phyloP scores from a whole-genome alignment of 2,113 vertebrate genomes.

The Megaptera novaeangliae region DNA sequence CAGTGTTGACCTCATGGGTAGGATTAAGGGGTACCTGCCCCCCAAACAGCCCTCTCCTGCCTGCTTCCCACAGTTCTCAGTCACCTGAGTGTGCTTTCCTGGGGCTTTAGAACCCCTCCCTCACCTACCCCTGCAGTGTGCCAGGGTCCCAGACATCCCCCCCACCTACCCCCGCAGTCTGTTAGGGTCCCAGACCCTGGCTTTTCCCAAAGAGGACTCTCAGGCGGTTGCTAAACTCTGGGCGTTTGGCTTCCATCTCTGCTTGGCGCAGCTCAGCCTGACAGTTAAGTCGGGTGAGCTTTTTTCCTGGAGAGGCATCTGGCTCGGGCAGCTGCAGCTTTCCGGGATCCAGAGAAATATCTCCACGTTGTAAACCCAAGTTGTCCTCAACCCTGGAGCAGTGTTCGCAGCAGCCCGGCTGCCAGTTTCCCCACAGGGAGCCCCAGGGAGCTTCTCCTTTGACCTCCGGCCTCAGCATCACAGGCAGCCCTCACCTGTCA shows the following conservation, averaged over 20 bases:
- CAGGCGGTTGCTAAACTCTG: neutral
- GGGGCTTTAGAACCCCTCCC: neutral
- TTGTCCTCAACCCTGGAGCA: neutral
- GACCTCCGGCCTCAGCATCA: neutral
- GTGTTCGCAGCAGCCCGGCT: neutral
- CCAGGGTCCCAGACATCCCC: neutral
- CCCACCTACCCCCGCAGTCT: no score
- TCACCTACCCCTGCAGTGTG: neutral
- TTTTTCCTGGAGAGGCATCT: neutral
- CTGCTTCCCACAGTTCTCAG: neutral
- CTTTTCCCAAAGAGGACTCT: neutral
- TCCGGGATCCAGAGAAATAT: neutral
- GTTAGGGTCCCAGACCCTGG: neutral
- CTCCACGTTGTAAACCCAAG: neutral
- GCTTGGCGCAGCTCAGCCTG: neutral
- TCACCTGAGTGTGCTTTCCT: neutral
- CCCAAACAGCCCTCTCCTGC: neutral
- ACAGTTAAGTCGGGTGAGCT: neutral
- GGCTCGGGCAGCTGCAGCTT: neutral
- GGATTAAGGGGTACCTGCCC: neutral
- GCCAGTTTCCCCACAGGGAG: neutral
- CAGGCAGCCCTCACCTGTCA: neutral
- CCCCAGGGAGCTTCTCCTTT: neutral
- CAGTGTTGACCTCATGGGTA: neutral
- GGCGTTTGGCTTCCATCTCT: neutral